Evolutionary conservation across 2,888 invertebrate genomes (phyloP).

Genomic region (Gandaritis pyraliata): DNA sequence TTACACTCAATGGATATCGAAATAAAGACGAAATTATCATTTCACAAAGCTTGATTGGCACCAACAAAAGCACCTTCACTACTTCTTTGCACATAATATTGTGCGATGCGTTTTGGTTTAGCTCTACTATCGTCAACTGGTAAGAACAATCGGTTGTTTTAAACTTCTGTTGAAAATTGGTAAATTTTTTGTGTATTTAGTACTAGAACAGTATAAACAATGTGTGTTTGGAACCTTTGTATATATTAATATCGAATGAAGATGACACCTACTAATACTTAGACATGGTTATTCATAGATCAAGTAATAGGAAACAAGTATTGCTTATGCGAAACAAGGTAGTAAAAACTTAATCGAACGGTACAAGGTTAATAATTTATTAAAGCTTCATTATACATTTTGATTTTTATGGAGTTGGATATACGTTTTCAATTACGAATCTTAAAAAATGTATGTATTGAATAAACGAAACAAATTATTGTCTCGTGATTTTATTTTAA

Average conservation of each 20-base stretch:
- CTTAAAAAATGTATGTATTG: too few relatives aligned
- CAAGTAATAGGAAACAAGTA: conserved; percentile 4
- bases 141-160: too few relatives aligned
- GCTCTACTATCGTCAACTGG: too few relatives aligned
- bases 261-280: neutral
- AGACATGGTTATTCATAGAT: neutral
- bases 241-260: neutral
- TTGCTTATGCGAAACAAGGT: conserved; percentile 1
- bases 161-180: too few relatives aligned
- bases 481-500: neutral
- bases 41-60: neutral
- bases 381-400: neutral
- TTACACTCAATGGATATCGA: conserved; percentile 2
- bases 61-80: conserved; percentile 14
- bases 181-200: too few relatives aligned
- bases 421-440: too few relatives aligned
- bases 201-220: too few relatives aligned
- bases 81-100: conserved; percentile 7
- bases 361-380: neutral
- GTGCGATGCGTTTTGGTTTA: neutral
- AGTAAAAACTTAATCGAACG: neutral
- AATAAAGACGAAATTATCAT: conserved; percentile 7
- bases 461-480: too few relatives aligned
- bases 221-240: too few relatives aligned
- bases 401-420: too few relatives aligned